Base-by-base conservation (phyloP, 2,888 invertebrate species). In the Eristalis tenax region DNA sequence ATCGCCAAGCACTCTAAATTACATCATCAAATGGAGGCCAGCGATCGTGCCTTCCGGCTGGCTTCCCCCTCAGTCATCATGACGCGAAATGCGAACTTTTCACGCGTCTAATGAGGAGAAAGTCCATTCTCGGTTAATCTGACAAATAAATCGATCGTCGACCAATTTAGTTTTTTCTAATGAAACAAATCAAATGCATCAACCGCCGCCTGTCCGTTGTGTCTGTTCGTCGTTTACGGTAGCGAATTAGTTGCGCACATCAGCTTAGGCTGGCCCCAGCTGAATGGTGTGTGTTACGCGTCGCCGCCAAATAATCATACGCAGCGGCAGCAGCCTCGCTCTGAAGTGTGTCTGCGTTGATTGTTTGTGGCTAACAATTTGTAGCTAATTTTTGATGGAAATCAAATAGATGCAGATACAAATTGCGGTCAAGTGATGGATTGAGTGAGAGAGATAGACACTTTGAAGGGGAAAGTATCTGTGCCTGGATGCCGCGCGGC, bases 281-380 rank as follows among this genome's bases (percentile, higher is more conserved):
- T 10, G 13, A 43, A 38, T 43, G 22, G 18, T 32, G 32, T 32
- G 8, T 32, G 32, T 40, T 40, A 40, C 15, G 66, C 66, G 28
- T 32, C 66, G 8, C 26, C 22, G 26, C 18, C 22, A 22, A 35
- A 4, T 6, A 64, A 4, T 63, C 28, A 32, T 8, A 32, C 13
- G 32, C 32, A 32, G 32, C 32, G 3, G 26, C 26, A 3, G n/a
- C 50, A 50, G 43, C 15, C 50, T n/a, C 43, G 4, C 43, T 43
- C n/a, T n/a, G 10, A 63, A 18, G 23, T 13, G 22, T 50, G 35
- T 28, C 32, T 32, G 50, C 57, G 70, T 6, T 13, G 23, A 70
- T 70, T 70, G 70, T 57, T 70, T 35, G 59, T 57, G 70, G 70
- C 22, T 28, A 57, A 35, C 70, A 56, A 70, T 70, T 70, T 57